Evolutionary conservation across 2,888 invertebrate genomes (phyloP).

Genomic region (Hecatera dysodea): DNA sequence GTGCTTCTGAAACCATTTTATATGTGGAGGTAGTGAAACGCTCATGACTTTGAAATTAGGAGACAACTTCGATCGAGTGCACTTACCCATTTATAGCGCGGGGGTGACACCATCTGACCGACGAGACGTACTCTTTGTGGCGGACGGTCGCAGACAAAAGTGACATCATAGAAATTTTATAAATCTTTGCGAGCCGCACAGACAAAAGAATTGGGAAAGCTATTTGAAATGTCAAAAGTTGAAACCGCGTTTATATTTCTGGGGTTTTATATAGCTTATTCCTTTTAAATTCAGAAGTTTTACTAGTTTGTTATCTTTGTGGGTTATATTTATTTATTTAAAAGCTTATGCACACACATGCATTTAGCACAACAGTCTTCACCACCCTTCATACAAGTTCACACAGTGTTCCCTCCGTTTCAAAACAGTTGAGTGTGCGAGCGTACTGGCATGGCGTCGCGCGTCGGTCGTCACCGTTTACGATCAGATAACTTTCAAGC

Average conservation of each 20-base stretch:
- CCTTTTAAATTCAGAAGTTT: background rate
- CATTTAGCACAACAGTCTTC: too few relatives aligned
- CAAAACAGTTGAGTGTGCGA: constrained; percentile 41
- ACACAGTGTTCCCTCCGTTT: background rate
- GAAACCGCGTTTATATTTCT: constrained; percentile 6
- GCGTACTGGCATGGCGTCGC: constrained; percentile 46
- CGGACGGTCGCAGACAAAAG: constrained; percentile 45
- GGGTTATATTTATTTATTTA: too few relatives aligned
- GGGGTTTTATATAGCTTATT: too few relatives aligned
- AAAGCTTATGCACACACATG: too few relatives aligned
- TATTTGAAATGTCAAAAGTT: constrained; percentile 12
- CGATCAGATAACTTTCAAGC: constrained; percentile 90
- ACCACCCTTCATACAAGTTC: background rate
- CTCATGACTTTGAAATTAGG: constrained; percentile 87
- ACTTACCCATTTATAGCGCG: constrained; percentile 77
- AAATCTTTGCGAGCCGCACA: background rate
- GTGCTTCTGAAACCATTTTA: constrained; percentile 40
- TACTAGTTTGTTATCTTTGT: background rate
- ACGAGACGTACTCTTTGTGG: constrained; percentile 55
- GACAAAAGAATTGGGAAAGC: constrained; percentile 21
- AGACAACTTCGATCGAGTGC: constrained; percentile 77
- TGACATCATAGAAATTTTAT: constrained; percentile 15
- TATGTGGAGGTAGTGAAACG: constrained; percentile 65
- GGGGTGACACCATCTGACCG: constrained; percentile 70
- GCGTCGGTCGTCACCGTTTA: constrained; percentile 73